Percentiles rank a stretch among this genome's conserved stretches.
Evolutionary conservation across 2,888 invertebrate genomes (phyloP).

Genomic region (Meloe dianella): DNA sequence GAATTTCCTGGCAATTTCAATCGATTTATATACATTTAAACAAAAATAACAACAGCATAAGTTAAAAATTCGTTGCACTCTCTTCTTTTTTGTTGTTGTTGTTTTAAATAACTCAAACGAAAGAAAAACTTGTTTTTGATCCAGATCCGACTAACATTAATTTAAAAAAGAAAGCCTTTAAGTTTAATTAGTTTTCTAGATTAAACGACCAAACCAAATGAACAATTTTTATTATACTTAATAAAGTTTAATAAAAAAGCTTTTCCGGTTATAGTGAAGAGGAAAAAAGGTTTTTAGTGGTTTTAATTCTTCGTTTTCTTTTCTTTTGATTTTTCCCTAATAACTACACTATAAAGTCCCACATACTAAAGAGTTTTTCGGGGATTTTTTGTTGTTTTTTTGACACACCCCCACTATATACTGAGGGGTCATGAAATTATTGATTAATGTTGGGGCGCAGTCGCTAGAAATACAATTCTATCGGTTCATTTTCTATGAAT

Average conservation of each 20-base stretch:
- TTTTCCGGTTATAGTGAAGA: background rate
- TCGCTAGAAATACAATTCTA: conserved; percentile 37
- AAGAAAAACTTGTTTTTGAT: background rate
- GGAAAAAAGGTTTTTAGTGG: conserved; percentile 15
- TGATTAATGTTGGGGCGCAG: conserved; percentile 56
- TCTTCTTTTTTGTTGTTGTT: background rate
- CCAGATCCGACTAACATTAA: background rate
- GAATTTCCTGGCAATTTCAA: background rate
- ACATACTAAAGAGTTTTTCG: conserved; percentile 18
- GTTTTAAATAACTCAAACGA: background rate
- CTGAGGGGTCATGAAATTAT: conserved; percentile 47
- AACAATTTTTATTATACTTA: no score
- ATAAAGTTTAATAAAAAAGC: background rate
- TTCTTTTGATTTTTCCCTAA: conserved; percentile 33
- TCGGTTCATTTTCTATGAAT: background rate
- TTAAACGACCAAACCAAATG: background rate
- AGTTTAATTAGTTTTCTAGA: conserved; percentile 1
- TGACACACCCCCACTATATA: conserved; percentile 55
- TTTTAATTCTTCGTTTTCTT: conserved; percentile 23
- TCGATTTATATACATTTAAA: background rate
- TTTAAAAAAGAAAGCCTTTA: background rate
- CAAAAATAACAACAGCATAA: background rate
- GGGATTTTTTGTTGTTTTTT: conserved; percentile 31
- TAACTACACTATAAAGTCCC: conserved; percentile 19
- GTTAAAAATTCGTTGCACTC: conserved; percentile 6